Conservation (phyloP, 1,140 invertebrate species). For the Drosophila insularis region DNA sequence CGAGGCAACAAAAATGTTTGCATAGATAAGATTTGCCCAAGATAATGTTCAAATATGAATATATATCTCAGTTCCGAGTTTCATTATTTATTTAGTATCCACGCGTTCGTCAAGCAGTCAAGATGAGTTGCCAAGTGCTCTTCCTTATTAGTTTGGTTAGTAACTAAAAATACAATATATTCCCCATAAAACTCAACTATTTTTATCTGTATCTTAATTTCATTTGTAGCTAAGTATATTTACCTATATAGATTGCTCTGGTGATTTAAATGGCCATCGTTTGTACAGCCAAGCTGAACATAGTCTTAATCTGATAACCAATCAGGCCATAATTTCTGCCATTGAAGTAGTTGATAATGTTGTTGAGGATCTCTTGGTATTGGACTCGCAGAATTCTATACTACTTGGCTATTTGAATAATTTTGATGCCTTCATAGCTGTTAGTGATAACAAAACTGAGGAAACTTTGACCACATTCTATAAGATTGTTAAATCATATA, state of each 20-base stretch:
- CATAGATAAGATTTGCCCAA: neutral
- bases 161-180: neutral
- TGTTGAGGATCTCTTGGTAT: constrained; percentile 54
- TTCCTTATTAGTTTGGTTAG: neutral
- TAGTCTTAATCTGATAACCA: constrained; percentile 40
- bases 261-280: constrained; percentile 45
- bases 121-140: constrained; percentile 21
- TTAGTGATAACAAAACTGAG: constrained; percentile 30
- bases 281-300: constrained; percentile 54
- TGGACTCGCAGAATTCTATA: constrained; percentile 55
- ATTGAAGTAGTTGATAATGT: constrained; percentile 58
- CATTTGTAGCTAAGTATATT: neutral
- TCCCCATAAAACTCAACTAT: too few relatives aligned
- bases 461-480: constrained; percentile 46
- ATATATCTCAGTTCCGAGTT: constrained; percentile 22
- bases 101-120: constrained; percentile 34
- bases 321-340: constrained; percentile 42
- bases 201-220: neutral
- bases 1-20: neutral
- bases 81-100: constrained; percentile 42
- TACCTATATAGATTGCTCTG: constrained; percentile 17
- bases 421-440: constrained; percentile 44
- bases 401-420: constrained; percentile 39
- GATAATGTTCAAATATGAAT: neutral
- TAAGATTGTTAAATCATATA: constrained; percentile 38